A percentile compares a stretch with the other conserved stretches of the same genome.
Evolutionary conservation across 2,797 vertebrate species (phyloP).

Genomic region (Psittacula echo): DNA sequence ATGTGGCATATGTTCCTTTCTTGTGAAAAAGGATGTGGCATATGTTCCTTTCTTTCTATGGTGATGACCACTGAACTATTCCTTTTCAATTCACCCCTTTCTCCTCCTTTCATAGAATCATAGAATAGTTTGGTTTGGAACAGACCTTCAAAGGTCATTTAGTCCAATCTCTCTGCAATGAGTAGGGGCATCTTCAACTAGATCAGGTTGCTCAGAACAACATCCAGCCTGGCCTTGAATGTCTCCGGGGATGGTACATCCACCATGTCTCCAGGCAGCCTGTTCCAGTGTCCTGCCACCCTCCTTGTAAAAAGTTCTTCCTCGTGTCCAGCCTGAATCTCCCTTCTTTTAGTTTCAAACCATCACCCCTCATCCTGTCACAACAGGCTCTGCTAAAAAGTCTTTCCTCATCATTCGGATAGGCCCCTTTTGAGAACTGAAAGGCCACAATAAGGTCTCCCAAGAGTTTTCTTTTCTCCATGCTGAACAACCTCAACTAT

Average conservation of each 20-base stretch:
- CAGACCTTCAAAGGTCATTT: neutral
- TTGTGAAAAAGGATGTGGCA: neutral
- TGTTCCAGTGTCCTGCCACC: neutral
- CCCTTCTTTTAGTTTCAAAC: neutral
- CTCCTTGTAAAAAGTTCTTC: neutral
- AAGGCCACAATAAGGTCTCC: neutral
- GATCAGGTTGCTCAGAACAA: neutral
- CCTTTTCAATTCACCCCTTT: neutral
- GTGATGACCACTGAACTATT: neutral
- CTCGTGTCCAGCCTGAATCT: neutral
- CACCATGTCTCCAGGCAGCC: neutral
- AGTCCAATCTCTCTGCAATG: neutral
- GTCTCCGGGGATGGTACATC: neutral
- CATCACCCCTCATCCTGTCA: neutral
- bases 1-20: neutral
- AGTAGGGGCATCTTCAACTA: neutral
- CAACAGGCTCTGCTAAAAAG: neutral
- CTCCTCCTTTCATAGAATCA: neutral
- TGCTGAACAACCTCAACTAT: neutral
- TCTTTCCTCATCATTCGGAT: neutral
- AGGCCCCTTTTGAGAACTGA: neutral
- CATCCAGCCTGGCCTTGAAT: neutral
- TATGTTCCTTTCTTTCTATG: neutral
- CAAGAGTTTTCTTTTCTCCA: neutral
- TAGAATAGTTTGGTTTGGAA: neutral